Evolutionary conservation across 2,888 invertebrate genomes (phyloP), one percentile per base, ranked within the genome.

Genomic region (Drosophila rellima): DNA sequence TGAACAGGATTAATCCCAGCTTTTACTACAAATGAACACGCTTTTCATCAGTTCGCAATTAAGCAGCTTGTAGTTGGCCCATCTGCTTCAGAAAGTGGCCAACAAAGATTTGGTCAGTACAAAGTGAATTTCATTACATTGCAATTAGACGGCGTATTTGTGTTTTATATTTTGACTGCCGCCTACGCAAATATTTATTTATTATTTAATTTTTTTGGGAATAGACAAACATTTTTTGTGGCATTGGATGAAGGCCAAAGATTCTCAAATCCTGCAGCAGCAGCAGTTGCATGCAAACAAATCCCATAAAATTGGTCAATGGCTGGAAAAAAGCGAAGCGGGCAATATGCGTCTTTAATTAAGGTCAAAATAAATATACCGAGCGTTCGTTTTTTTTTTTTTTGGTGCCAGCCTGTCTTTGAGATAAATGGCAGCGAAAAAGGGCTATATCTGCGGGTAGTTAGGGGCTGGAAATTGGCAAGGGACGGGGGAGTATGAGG

Each of bases 341-440:
- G 56, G 71, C 74, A 87, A 81, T 84, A 85, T 76, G 89, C 89
- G 77, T 77, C 83, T 88, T 82, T 86, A 89, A 86, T 86, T 89
- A 85, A 88, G 86, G 88, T 80, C 80, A 86, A 70, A 82, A 75
- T 66, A 69, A 74, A 76, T 74, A 74, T 52, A 57, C 67, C 15
- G 50, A 72, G 47, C 67, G 65, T 55, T 59, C 60, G n/a, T n/a
- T n/a, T n/a, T n/a, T n/a, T n/a, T n/a, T n/a, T n/a, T 65, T 70
- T 78, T 70, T 66, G 71, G 66, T 64, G 70, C 45, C 69, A 56
- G 59, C 35, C 45, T 78, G 73, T 73, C 82, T 78, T 76, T 75
- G 74, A 74, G 78, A 89, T 84, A 84, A 89, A 87, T 84, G 72
- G 75, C 78, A 62, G 74, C 51, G 33, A 45, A 68, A 71, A 68